Evolutionary conservation across 2,113 vertebrate species (phyloP), one percentile per base, ranked within the genome.

Genomic region (Sylvia atricapilla): DNA sequence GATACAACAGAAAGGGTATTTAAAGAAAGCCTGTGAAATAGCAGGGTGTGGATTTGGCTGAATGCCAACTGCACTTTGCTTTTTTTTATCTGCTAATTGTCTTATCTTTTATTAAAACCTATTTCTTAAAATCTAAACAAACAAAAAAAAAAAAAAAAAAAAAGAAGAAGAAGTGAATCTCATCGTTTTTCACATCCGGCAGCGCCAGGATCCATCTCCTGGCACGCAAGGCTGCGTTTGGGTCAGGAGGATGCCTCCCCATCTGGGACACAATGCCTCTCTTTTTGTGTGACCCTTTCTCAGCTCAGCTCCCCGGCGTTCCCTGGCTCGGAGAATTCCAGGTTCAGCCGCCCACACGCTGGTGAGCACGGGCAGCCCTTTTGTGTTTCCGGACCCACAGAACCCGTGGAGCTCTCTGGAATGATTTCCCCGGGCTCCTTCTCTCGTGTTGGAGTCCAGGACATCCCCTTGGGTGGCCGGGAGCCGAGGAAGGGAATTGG

Each of bases 171-270:
- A n/a, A 37, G 37, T 37, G 37, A 37, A 37, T 37, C 37, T 37
- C 37, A 37, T 37, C 8, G 37, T 37, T 37, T 37, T 37, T 37
- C 37, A 37, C 37, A 37, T 37, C 37, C 10, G 21, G 1, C 79
- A 14, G 27, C 3, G 43, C 20, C 60, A 83, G 76, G 37, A 77
- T 23, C 37, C 4, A 22, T 62, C 53, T 77, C 91, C 80, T 67
- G 12, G 50, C 67, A 22, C n/a, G 8, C 72, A 1, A 28, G 82
- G 66, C 82, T 35, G 76, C 7, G 77, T 90, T 27, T 92, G 90
- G 95, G 94, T 88, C 95, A 90, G 87, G 64, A 91, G 43, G 43
- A 66, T 30, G 62, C 49, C 50, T 92, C 79, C 64, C 67, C 15
- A 22, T 37, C 62, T 41, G 46, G 41, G 33, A 80, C 33, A 95